A percentile compares a stretch with the other conserved stretches of the same genome.
phyloP scores from a whole-genome alignment of 2,888 invertebrate species.

The Criorhina ranunculi region DNA sequence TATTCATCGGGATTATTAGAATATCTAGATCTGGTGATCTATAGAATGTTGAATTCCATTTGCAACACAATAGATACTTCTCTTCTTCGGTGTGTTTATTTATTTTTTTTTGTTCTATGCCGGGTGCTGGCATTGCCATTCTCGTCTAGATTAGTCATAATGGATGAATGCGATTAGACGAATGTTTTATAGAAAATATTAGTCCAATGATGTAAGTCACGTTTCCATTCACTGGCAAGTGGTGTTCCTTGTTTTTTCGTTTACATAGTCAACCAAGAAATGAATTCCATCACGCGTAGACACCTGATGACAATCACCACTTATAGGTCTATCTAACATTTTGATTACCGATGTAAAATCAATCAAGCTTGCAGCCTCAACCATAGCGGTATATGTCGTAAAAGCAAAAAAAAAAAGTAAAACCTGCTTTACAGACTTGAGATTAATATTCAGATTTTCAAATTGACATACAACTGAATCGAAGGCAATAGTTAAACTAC shows the following conservation, averaged over 20 bases:
- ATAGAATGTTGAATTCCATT: not conserved
- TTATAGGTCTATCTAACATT: not conserved
- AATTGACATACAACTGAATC: slow-evolving; percentile 12
- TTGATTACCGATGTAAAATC: slow-evolving; percentile 5
- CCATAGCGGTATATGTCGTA: slow-evolving; percentile 17
- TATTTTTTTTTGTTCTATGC: not conserved
- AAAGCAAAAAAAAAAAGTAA: slow-evolving; percentile 6
- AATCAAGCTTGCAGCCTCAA: slow-evolving; percentile 1
- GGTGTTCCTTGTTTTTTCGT: not conserved
- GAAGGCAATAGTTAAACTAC: slow-evolving; percentile 2
- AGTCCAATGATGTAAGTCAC: not conserved
- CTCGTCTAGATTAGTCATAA: slow-evolving; percentile 3
- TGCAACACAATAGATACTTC: slow-evolving; percentile 13
- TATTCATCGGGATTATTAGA: slow-evolving; percentile 11
- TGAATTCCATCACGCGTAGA: not conserved
- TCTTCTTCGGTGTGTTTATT: not conserved
- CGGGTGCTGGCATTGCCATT: not conserved
- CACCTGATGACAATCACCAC: slow-evolving; percentile 1
- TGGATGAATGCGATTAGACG: slow-evolving; percentile 1
- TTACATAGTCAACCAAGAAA: not conserved
- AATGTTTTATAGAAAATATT: not conserved
- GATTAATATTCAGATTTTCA: slow-evolving; percentile 13
- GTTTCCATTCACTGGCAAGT: not conserved
- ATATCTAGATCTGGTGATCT: slow-evolving; percentile 12
- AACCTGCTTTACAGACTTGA: not conserved